A percentile compares a stretch with the other conserved stretches of the same genome.
Evolutionary conservation across 1,140 invertebrate species (phyloP).

Genomic region (Leptonema lineaticorne): DNA sequence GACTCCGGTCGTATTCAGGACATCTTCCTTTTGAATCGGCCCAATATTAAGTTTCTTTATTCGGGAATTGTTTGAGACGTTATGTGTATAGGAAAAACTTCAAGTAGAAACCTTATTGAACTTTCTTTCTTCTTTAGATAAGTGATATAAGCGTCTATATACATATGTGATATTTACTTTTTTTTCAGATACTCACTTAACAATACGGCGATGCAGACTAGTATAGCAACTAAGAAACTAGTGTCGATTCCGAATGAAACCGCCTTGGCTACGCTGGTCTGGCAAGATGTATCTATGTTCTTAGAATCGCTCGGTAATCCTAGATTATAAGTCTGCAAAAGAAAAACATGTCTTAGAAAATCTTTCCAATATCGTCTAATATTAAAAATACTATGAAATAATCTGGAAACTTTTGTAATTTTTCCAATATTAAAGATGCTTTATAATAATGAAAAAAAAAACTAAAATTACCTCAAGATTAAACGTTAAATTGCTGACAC

Average conservation of each 20-base stretch:
- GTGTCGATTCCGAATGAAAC: slow-evolving; percentile 79
- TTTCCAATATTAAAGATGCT: background rate
- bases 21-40: slow-evolving; percentile 11
- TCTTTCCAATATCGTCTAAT: too few relatives aligned
- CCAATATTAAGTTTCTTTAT: slow-evolving; percentile 14
- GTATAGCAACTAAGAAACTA: slow-evolving; percentile 81
- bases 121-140: too few relatives aligned
- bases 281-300: slow-evolving; percentile 70
- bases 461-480: slow-evolving; percentile 64
- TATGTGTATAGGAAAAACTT: background rate
- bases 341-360: too few relatives aligned
- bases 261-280: slow-evolving; percentile 67
- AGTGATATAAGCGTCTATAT: background rate
- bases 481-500: slow-evolving; percentile 82
- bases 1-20: slow-evolving; percentile 4
- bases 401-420: too few relatives aligned
- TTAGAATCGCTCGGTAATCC: slow-evolving; percentile 67
- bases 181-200: slow-evolving; percentile 63
- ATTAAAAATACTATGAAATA: too few relatives aligned
- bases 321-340: slow-evolving; percentile 70
- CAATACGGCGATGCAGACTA: slow-evolving; percentile 76
- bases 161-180: background rate
- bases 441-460: background rate
- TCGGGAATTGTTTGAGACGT: background rate
- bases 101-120: background rate